Base-by-base conservation (phyloP, 64 coral and sea anemone genomes). In the Exaiptasia diaphana region DNA sequence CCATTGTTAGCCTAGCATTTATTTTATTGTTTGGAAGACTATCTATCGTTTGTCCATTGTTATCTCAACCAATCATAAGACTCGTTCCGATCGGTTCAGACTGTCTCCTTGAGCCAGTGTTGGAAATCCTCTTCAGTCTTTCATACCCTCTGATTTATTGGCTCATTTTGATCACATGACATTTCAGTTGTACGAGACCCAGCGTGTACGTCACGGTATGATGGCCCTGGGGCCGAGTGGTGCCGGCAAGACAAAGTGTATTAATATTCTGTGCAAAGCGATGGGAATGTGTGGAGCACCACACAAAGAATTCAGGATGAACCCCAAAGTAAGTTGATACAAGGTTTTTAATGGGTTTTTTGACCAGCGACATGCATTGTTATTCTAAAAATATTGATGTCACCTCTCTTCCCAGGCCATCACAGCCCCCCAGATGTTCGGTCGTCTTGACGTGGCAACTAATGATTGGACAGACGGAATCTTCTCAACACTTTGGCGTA, bases 381-480 rank as follows among this genome's bases (percentile, higher is more conserved):
- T n/a, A n/a, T n/a, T n/a, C n/a, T n/a, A n/a, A n/a, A n/a, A n/a
- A n/a, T n/a, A n/a, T n/a, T n/a, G n/a, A n/a, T n/a, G n/a, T n/a
- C n/a, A n/a, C n/a, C n/a, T n/a, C n/a, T n/a, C 24, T 37, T 12
- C 36, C 33, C 57, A 97, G 88, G 93, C 93, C 41, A 97, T 97
- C 45, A 97, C 93, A 28, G 93, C 93, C 11, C 93, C 93, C 80
- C 93, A 97, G 62, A 97, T 97, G 93, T 97, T 97, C 54, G 93
- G 93, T 27, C 89, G 93, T 49, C 74, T 97, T 23, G 93, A 97
- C 41, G 93, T 97, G 42, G 73, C 93, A 29, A 97, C 93, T 1
- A 97, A 97, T 79, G 93, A 97, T 62, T 97, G 93, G 93, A 97
- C 93, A 20, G 93, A 97, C 46, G 93, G 93, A 25, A 97, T 97